Evolutionary conservation across 1,140 invertebrate genomes (phyloP), one percentile per base, ranked within the genome.

Genomic region (Sogatella furcifera): DNA sequence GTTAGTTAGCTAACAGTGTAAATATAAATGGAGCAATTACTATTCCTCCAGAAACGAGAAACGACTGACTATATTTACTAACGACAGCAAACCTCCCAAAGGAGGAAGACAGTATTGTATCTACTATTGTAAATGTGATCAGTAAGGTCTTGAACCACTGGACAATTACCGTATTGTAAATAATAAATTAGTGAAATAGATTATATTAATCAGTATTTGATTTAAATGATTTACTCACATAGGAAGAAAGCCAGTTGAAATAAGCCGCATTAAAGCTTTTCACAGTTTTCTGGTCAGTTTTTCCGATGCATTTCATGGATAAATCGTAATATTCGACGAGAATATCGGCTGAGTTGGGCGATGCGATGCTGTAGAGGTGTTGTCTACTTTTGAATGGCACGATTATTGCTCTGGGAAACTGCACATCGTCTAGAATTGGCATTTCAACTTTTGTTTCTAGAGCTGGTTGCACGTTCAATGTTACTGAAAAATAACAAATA

Each of bases 401-500:
- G 1, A 62, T 62, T 9, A 66, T 52, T 10, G 65, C 59, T 17
- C 43, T 60, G 1, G 65, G 65, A 31, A 59, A 34, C 3, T 28
- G 8, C 15, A 59, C 53, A 34, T 66, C 65, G 38, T 66, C 65
- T 38, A 66, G 52, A 42, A 59, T 64, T 13, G 65, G 65, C 10
- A 66, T 17, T 2, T 46, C 56, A 17, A 66, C 64, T 28, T 55
- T 62, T 28, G 24, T 28, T 28, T 28, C 24, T 2, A 6, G 11
- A 57, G 24, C 14, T 14, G 3, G 6, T 28, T 43, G 43, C 42
- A 24, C 13, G 2, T 28, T 28, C 24, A 28, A 28, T 28, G 24
- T 6, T 4, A 4, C 24, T 28, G 24, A 28, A 28, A 28, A 28
- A 28, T 28, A 6, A 28, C 2, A 28, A 28, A 2, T 6, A 28